Evolutionary conservation across 2,888 invertebrate species (phyloP), one percentile per base, ranked within the genome.

Genomic region (Pomacea canaliculata): DNA sequence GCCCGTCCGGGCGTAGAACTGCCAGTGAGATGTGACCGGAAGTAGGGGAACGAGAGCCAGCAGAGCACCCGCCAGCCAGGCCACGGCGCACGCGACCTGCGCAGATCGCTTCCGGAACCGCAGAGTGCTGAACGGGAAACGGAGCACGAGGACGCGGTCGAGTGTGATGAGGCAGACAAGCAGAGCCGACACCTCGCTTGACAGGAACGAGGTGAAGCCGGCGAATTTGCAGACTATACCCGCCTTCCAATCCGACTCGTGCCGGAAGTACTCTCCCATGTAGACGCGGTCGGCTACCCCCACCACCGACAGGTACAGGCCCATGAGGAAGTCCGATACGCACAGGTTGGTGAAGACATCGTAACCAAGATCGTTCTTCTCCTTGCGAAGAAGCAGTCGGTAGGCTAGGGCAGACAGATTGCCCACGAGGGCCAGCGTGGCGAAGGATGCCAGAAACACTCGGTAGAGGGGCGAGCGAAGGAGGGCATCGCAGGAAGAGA

Each of bases 121-220:
- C 16, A 80, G 62, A n/a, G 77, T 73, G 37, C 79, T 92, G 72
- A 72, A 72, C 19, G 94, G 93, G 79, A 93, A 91, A 19, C 93
- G 92, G 59, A 94, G 93, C 0, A 93, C 93, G 80, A 93, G 91
- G 81, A 93, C 92, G 19, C 94, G 92, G 86, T 79, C 79, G 23
- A 79, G n/a, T 0, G 79, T 76, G 62, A 79, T 77, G 19, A 76
- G 70, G 18, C 68, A 76, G 37, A 79, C 76, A 60, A 76, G 49
- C 18, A 76, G n/a, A 8, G 73, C 77, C 1, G 77, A 76, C 23
- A 75, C 72, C 23, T 77, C 77, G 27, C 73, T 74, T 37, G 77
- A 77, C 16, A 76, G n/a, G 1, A 77, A 48, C n/a, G 73, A 75
- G 1, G 76, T 60, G 49, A 79, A 76, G 12, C 77, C 77, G 0